phyloP scores from a whole-genome alignment of 2,888 invertebrate genomes.

The Drosophila falleni region DNA sequence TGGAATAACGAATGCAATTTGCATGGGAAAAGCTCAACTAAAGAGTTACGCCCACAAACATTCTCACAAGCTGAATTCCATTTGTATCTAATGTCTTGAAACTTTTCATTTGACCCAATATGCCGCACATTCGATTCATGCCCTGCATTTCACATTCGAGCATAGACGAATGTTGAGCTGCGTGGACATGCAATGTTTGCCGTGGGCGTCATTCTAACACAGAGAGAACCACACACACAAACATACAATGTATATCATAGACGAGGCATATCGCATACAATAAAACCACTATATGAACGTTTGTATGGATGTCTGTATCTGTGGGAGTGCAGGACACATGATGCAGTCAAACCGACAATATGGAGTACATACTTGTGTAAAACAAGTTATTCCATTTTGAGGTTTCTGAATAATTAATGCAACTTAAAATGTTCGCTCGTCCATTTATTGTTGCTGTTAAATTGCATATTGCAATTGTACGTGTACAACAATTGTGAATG shows the following conservation, averaged over 20 bases:
- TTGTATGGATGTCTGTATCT: conserved; percentile 7
- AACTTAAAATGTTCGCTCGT: conserved; percentile 72
- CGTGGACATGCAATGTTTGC: conserved; percentile 67
- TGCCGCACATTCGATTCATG: conserved; percentile 63
- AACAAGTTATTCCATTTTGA: conserved; percentile 77
- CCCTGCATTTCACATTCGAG: conserved; percentile 39
- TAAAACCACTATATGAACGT: conserved; percentile 33
- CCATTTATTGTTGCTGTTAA: conserved; percentile 57
- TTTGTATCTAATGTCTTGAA: conserved; percentile 47
- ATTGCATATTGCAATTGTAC: conserved; percentile 40
- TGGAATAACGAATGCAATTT: conserved; percentile 38
- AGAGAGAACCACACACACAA: conserved; percentile 30
- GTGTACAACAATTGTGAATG: conserved; percentile 11
- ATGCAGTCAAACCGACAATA: conserved; percentile 75
- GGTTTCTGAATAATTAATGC: conserved; percentile 78
- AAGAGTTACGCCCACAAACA: background rate
- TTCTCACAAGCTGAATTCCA: conserved; percentile 9
- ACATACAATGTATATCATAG: conserved; percentile 17
- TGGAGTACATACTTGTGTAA: conserved; percentile 76
- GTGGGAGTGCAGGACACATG: conserved; percentile 45
- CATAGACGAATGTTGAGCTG: conserved; percentile 38
- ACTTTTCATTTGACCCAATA: conserved; percentile 62
- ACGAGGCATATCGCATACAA: conserved; percentile 42
- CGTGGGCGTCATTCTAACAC: conserved; percentile 33
- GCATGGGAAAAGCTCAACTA: conserved; percentile 22